These are phyloP conservation scores for Tribolium castaneum DNA, from an alignment of 1,140 invertebrate species.

Conservation along the genomic window DNA sequence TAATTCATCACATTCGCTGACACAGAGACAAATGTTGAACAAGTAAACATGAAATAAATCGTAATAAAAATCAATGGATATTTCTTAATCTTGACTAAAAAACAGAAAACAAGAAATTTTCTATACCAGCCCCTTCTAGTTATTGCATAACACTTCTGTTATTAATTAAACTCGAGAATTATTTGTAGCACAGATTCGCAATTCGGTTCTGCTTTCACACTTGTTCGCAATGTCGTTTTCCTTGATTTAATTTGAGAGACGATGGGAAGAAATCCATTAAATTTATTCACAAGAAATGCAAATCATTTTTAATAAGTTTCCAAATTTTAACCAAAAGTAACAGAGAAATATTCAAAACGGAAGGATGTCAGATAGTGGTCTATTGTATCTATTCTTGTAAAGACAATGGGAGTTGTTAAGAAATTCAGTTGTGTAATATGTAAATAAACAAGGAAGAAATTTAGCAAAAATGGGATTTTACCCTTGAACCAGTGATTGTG, in stretches of 20 bases:
- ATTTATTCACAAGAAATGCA: not conserved
- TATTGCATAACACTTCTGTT: not conserved
- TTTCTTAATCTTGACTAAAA: no score
- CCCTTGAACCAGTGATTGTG: not conserved
- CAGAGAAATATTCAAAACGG: not conserved
- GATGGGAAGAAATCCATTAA: conserved; percentile 14
- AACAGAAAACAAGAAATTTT: no score
- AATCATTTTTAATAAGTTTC: not conserved
- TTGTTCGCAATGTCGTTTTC: not conserved
- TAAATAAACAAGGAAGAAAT: not conserved
- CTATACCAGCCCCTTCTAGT: not conserved
- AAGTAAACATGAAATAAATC: not conserved
- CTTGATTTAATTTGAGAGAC: conserved; percentile 7
- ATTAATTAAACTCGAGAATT: conserved; percentile 1
- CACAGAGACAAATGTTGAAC: not conserved
- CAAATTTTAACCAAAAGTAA: not conserved
- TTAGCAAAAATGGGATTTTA: not conserved
- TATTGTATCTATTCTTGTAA: not conserved
- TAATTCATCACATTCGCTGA: no score
- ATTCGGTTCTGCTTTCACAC: conserved; percentile 3
- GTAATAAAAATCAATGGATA: not conserved
- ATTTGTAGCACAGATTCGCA: not conserved
- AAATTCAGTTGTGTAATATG: conserved; percentile 4
- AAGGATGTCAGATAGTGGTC: not conserved
- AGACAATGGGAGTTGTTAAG: conserved; percentile 5